Percentiles rank a stretch among this genome's conserved stretches.
Conservation (phyloP, 2,888 invertebrate genomes). For the Macroteleia sp. region DNA sequence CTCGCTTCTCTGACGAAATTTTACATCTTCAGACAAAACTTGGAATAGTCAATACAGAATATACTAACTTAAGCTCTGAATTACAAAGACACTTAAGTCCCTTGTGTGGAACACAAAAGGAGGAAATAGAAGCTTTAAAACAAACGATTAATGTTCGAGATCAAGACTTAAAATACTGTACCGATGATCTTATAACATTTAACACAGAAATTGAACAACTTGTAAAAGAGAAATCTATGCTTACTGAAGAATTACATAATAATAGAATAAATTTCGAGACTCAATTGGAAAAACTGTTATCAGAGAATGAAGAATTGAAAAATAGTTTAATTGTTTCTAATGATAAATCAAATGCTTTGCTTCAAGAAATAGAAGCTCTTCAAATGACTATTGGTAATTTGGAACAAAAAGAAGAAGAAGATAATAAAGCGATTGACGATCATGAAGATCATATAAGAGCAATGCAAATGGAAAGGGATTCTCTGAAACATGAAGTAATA, state of each 20-base stretch:
- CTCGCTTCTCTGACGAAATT: slow-evolving; percentile 52
- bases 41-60: slow-evolving; percentile 51
- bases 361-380: slow-evolving; percentile 62
- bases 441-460: slow-evolving; percentile 7
- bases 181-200: slow-evolving; percentile 45
- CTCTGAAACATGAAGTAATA: slow-evolving; percentile 47
- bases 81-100: slow-evolving; percentile 57
- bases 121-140: slow-evolving; percentile 38
- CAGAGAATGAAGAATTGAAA: slow-evolving; percentile 51
- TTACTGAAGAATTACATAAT: slow-evolving; percentile 26
- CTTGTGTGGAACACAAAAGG: slow-evolving; percentile 55
- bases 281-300: slow-evolving; percentile 38
- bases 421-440: slow-evolving; percentile 65
- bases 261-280: slow-evolving; percentile 41
- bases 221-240: slow-evolving; percentile 27
- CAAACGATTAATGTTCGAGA: slow-evolving; percentile 22
- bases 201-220: slow-evolving; percentile 5
- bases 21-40: slow-evolving; percentile 53
- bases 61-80: slow-evolving; percentile 50
- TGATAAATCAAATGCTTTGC: slow-evolving; percentile 66
- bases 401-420: slow-evolving; percentile 66
- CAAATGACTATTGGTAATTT: slow-evolving; percentile 66
- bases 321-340: slow-evolving; percentile 33
- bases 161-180: slow-evolving; percentile 30
- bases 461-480: slow-evolving; percentile 25